Evolutionary conservation across 1,140 invertebrate genomes (phyloP).

Genomic region (Phenacoccus solenopsis): DNA sequence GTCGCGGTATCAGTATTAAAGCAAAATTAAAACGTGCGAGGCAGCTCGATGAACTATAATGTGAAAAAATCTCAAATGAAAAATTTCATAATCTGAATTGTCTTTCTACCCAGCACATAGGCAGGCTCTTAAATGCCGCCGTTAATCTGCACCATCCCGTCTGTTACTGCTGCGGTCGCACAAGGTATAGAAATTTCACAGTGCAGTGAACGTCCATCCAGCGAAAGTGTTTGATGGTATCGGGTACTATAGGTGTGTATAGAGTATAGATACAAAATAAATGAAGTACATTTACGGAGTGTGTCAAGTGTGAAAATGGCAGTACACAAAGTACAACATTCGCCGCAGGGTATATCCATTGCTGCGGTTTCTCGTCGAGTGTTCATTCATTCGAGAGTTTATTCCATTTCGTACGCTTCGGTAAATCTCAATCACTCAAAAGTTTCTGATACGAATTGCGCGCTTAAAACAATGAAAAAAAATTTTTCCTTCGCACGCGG

Average conservation of each 20-base stretch:
- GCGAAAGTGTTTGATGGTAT: neutral
- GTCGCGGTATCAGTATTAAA: no score
- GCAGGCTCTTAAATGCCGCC: no score
- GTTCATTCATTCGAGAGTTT: neutral
- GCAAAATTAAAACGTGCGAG: no score
- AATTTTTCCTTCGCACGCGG: neutral
- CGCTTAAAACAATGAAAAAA: neutral
- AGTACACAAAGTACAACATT: neutral
- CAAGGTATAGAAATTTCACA: no score
- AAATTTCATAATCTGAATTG: no score
- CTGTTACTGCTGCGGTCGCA: no score
- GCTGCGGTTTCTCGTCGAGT: neutral
- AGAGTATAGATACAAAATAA: neutral
- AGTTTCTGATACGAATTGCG: neutral
- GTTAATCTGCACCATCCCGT: no score
- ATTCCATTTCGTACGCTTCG: neutral
- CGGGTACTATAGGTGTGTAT: no score
- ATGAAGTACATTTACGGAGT: neutral
- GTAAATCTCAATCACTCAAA: neutral
- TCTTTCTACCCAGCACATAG: no score
- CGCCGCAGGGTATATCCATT: neutral
- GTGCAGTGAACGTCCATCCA: neutral
- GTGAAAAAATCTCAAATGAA: no score
- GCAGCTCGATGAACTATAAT: no score
- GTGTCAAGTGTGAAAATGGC: neutral